Evolutionary conservation across 2,797 vertebrate genomes (phyloP), one percentile per base, ranked within the genome.

Genomic region (Myotis findleyi): DNA sequence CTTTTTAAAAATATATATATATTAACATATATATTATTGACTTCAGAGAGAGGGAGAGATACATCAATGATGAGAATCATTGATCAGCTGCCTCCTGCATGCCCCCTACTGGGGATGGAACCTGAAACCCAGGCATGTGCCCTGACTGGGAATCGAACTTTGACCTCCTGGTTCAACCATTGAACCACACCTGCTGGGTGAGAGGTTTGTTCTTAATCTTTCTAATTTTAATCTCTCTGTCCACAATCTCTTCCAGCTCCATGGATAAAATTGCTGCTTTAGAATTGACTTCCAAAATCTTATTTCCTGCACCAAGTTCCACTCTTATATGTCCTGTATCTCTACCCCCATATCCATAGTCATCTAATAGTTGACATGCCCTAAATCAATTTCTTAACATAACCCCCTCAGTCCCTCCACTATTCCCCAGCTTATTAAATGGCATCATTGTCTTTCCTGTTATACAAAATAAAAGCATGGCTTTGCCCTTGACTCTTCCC

Each of bases 281-380:
- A 57, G n/a, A 92, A 69, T 36, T 89, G 36, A 86, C 12, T 93
- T 90, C 41, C 25, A 94, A 88, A 93, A 88, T 71, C 23, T 83
- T 83, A n/a, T 83, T 59, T 87, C 14, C 49, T 47, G 18, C n/a
- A 71, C 27, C 7, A 83, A 82, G 25, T 20, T 89, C 30, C 17
- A 66, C 49, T 93, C 68, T 72, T 87, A 44, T 20, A 64, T 55
- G 57, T 71, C 36, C 41, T 76, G 13, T 2, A 59, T 81, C 33
- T 87, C 47, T 68, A 47, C 6, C 17, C 72, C n/a, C 11, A 64
- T 51, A 73, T 77, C 4, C 30, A n/a, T n/a, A n/a, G n/a, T n/a
- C n/a, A 72, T 59, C 53, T 85, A 47, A 53, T 20, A 47, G 4
- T 72, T 81, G 6, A 80, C 47, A 57, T 53, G 17, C 33, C 75